phyloP scores from a whole-genome alignment of 2,888 invertebrate genomes.

The Falcaria lacertinaria region DNA sequence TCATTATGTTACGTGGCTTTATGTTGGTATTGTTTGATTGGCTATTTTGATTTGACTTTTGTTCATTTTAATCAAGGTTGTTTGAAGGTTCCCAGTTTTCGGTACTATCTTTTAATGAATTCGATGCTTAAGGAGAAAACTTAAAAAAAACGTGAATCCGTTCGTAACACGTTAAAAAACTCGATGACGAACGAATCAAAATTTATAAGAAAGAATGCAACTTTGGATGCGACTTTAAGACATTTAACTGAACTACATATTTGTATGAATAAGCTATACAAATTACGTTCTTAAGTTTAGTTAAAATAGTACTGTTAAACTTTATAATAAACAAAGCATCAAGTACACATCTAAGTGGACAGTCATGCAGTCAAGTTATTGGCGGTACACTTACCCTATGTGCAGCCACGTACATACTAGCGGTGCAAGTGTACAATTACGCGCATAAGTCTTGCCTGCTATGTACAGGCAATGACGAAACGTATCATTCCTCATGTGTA shows the following conservation, averaged over 20 bases:
- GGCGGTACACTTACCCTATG: neutral
- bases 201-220: too few species aligned
- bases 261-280: too few species aligned
- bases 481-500: slow-evolving; percentile 47
- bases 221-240: too few species aligned
- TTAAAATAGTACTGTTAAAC: too few species aligned
- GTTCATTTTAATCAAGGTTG: slow-evolving; percentile 1
- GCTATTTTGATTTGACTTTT: slow-evolving; percentile 13
- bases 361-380: neutral
- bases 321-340: too few species aligned
- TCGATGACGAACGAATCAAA: too few species aligned
- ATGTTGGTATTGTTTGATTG: slow-evolving; percentile 16
- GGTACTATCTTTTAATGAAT: neutral
- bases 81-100: neutral
- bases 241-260: too few species aligned
- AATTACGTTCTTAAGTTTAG: too few species aligned
- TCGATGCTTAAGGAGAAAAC: too few species aligned
- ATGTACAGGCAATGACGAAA: slow-evolving; percentile 49
- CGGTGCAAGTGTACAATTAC: slow-evolving; percentile 6
- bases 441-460: slow-evolving; percentile 6
- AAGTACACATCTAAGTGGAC: neutral
- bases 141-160: too few species aligned
- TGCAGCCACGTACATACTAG: neutral
- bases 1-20: slow-evolving; percentile 25
- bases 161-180: too few species aligned